phyloP scores from a whole-genome alignment of 2,888 invertebrate genomes.

The Julus scanicus region DNA sequence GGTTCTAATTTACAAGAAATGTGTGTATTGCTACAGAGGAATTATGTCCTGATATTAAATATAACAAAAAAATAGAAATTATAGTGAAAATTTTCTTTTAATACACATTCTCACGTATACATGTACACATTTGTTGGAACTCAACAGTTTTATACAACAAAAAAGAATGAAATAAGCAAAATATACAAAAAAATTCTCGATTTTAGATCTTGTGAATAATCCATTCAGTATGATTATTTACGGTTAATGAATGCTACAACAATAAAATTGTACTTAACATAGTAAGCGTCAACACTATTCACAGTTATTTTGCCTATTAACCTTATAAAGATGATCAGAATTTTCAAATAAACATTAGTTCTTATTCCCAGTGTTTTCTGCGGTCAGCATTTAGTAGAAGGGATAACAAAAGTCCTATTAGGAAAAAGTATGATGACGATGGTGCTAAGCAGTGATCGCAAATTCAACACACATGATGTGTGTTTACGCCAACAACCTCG shows the following conservation, averaged over 20 bases:
- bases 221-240: not conserved
- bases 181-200: not conserved
- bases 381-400: not conserved
- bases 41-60: not conserved
- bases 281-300: not conserved
- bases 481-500: not conserved
- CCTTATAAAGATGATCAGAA: not conserved
- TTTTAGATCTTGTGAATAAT: not conserved
- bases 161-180: not conserved
- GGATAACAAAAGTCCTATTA: not conserved
- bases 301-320: no score
- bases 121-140: not conserved
- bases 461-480: not conserved
- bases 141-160: not conserved
- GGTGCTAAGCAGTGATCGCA: not conserved
- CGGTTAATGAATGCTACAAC: not conserved
- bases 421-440: not conserved
- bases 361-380: not conserved
- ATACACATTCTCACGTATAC: conserved; percentile 4
- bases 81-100: not conserved
- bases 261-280: not conserved
- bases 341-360: not conserved
- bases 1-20: no score
- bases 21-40: no score
- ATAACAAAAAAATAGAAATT: not conserved